Evolutionary conservation across 1,140 invertebrate genomes (phyloP), one percentile per base, ranked within the genome.

Genomic region (Brachionus koreanus): DNA sequence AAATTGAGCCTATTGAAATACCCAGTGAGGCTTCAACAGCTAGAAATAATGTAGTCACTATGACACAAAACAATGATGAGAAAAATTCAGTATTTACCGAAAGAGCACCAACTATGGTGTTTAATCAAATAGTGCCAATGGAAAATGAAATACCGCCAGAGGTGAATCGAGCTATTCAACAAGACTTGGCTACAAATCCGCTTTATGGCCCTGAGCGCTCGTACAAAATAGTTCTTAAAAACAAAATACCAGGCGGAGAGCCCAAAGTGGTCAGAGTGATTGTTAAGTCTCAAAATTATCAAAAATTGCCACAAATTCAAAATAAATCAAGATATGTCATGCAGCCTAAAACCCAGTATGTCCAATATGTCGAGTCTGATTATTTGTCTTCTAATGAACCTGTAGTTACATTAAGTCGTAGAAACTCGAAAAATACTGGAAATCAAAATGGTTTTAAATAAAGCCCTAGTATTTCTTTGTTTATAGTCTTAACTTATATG

Each of bases 201-300:
- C 61, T 65, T 0, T 33, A 33, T 61, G 35, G 35, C 7, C 10
- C 29, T n/a, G 76, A 79, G 57, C 19, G 76, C 12, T 61, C 76
- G 39, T 79, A 79, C 10, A 57, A 52, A n/a, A 79, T 79, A 61
- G 76, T 79, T 39, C 12, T 79, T 5, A 79, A 79, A 37, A 79
- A 61, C 10, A 74, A 43, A 46, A 29, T 19, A 6, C 49, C 76
- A 12, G 76, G 76, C 9, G 35, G 13, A 5, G 49, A 57, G 16
- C 52, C 76, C 29, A 37, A 19, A 61, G 19, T 65, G 39, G 46
- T 79, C 13, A 23, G 23, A 19, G 49, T 79, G 16, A 25, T 79
- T 37, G 76, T 52, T 2, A 79, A 37, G 16, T 23, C 69, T 5
- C 69, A 19, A 29, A 43, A 25, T 12, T 25, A 46, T 46, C 69